Evolutionary conservation across 2,888 invertebrate species (phyloP).

Genomic region (Phortica magna): DNA sequence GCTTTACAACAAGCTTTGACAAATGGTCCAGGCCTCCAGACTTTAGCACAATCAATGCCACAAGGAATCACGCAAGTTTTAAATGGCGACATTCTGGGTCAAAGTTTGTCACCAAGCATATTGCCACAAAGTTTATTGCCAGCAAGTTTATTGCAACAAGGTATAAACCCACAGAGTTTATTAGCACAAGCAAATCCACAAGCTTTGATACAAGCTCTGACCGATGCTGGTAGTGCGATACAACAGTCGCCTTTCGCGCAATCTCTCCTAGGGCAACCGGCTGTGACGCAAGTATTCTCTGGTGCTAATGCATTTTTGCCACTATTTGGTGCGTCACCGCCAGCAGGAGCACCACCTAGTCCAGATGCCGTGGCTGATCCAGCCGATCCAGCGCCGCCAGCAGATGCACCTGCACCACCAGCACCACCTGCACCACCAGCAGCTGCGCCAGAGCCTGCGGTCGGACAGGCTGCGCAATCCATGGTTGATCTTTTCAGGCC

Average conservation of each 20-base stretch:
- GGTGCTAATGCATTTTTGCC: too few species aligned
- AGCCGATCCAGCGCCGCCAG: background rate
- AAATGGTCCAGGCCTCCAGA: background rate
- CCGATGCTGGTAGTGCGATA: too few species aligned
- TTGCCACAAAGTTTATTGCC: background rate
- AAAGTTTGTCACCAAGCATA: background rate
- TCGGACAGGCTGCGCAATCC: conserved; percentile 33
- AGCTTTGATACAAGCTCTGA: too few species aligned
- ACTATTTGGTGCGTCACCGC: too few species aligned
- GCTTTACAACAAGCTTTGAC: background rate
- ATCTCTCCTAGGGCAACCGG: too few species aligned
- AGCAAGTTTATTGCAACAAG: too few species aligned
- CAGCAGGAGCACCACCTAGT: background rate
- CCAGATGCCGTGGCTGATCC: background rate
- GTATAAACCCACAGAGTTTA: too few species aligned
- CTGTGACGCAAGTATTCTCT: too few species aligned
- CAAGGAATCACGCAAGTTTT: background rate
- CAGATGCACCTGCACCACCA: conserved; percentile 21
- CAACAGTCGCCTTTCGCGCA: too few species aligned
- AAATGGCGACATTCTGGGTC: background rate
- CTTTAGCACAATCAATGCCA: background rate
- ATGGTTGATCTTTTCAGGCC: background rate
- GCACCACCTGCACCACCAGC: conserved; percentile 22
- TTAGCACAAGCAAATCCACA: too few species aligned
- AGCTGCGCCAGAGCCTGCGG: conserved; percentile 16